Evolutionary conservation across 2,888 invertebrate species (phyloP), one percentile per base, ranked within the genome.

Genomic region (Parapristionchus giblindavisi): DNA sequence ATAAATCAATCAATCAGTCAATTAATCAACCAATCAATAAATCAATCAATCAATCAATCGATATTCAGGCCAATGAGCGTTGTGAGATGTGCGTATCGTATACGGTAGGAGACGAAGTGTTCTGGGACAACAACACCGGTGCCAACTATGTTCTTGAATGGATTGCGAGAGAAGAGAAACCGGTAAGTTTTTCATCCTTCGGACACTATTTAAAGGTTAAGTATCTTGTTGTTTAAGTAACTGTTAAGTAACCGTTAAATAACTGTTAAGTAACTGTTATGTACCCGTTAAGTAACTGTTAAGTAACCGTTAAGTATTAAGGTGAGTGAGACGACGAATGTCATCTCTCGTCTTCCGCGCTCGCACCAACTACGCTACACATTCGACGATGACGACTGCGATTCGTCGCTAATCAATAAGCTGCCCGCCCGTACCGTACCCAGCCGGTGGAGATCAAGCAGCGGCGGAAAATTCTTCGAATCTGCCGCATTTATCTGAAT

Each of bases 111-210:
- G 79, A 76, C 40, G 66, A 54, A 14, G 75, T 76, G 11, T 81
- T 60, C 75, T 81, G 81, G 81, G 81, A 81, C 72, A 81, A 79
- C 74, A 81, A 81, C 77, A 68, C 71, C 27, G 81, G 81, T 3
- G 58, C 65, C 29, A 81, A 81, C 75, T 80, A 80, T 36, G 24
- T 32, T 14, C 38, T 77, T 32, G 74, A 77, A 32, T 72, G 70
- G 70, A 29, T 36, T 6, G 52, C 54, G 38, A 52, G n/a, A n/a
- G 70, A 70, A 14, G 36, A 52, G 36, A 43, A 70, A 43, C 52
- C 52, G 54, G 70, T 70, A 2, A 24, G 70, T 66, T 29, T 38
- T n/a, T n/a, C n/a, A n/a, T n/a, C n/a, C n/a, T n/a, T n/a, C n/a
- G n/a, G n/a, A n/a, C n/a, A n/a, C n/a, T n/a, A n/a, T n/a, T n/a